Evolutionary conservation across 2,113 vertebrate species (phyloP).

Genomic region (Pampusana beccarii): DNA sequence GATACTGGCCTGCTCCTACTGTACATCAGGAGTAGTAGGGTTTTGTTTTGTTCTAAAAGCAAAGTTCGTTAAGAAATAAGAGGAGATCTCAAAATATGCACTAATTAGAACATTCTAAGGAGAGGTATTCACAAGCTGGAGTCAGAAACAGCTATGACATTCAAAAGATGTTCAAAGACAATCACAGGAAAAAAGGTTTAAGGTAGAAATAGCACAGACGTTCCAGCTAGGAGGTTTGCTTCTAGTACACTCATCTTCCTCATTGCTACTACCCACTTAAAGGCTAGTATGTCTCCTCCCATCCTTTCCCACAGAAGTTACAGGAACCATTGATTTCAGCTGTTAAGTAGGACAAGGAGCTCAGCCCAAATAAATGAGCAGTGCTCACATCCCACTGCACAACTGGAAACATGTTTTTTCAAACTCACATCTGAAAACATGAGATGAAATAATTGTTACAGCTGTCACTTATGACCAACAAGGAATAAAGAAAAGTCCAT

Average conservation of each 20-base stretch:
- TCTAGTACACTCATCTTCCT: not conserved
- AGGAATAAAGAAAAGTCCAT: not conserved
- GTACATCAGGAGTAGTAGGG: accelerated
- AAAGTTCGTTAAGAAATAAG: not conserved
- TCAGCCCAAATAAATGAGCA: not conserved
- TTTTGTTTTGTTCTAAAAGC: not conserved
- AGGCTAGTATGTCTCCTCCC: not conserved
- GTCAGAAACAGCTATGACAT: not conserved
- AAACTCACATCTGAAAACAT: not conserved
- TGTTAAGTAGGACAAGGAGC: not conserved
- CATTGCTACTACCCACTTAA: not conserved
- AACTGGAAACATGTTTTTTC: not conserved
- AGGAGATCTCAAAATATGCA: not conserved
- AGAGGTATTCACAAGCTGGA: not conserved
- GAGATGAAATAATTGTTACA: not conserved
- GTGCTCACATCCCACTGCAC: not conserved
- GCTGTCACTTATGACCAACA: not conserved
- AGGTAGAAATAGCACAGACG: not conserved
- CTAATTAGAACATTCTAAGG: not conserved
- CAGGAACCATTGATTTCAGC: not conserved
- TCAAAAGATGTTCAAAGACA: not conserved
- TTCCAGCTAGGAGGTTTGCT: not conserved
- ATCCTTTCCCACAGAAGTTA: not conserved
- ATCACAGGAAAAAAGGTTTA: not conserved
- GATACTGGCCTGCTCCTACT: not conserved